Evolutionary conservation across 2,113 vertebrate species (phyloP).

Genomic region (Ursus arctos): DNA sequence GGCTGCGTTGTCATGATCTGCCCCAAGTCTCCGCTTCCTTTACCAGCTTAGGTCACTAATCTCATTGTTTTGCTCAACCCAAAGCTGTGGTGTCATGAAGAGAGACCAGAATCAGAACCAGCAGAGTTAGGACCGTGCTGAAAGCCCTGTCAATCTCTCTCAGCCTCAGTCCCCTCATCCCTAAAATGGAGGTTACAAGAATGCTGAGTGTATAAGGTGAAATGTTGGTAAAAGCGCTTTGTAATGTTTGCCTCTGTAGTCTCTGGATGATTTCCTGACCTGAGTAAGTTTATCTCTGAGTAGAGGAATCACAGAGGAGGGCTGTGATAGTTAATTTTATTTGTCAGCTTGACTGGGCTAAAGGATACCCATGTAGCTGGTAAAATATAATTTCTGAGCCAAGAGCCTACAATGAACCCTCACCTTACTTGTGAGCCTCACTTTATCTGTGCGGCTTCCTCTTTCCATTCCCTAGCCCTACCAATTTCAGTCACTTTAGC

Average conservation of each 20-base stretch:
- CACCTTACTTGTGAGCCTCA: not conserved
- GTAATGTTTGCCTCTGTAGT: not conserved
- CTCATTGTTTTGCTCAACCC: not conserved
- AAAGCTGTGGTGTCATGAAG: not conserved
- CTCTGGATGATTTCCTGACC: not conserved
- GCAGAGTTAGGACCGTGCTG: not conserved
- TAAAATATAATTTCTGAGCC: not conserved
- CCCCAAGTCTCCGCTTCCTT: not conserved
- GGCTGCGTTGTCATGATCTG: not conserved
- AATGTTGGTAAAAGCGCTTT: not conserved
- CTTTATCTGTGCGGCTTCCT: not conserved
- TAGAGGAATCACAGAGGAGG: not conserved
- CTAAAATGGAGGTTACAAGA: not conserved
- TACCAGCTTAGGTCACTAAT: not conserved
- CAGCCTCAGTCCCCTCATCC: not conserved
- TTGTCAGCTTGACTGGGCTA: not conserved
- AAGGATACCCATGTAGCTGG: not conserved
- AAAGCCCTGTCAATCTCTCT: not conserved
- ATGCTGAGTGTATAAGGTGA: not conserved
- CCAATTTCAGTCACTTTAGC: not conserved
- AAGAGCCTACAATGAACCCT: not conserved
- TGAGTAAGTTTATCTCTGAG: not conserved
- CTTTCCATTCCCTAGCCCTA: not conserved
- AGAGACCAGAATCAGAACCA: not conserved
- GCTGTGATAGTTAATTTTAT: not conserved